A percentile compares a stretch with the other conserved stretches of the same genome.
Conservation (phyloP, 2,888 invertebrate genomes). For the Andrena flavipes region DNA sequence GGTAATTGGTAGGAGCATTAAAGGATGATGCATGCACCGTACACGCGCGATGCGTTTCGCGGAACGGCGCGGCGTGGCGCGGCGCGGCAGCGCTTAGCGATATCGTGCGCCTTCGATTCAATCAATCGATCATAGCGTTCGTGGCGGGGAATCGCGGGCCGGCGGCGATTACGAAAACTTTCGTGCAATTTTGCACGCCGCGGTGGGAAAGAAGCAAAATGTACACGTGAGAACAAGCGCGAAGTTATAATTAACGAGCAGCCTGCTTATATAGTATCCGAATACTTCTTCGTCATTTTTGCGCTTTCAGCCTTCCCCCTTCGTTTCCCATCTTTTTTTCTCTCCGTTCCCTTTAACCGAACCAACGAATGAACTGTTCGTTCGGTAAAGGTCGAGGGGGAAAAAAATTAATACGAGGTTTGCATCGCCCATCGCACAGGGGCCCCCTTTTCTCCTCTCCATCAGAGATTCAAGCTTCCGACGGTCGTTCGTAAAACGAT, state of each 20-base stretch:
- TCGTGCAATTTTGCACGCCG: slow-evolving; percentile 36
- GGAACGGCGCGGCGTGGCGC: slow-evolving; percentile 1
- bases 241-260: slow-evolving; percentile 56
- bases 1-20: slow-evolving; percentile 39
- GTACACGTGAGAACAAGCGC: slow-evolving; percentile 51
- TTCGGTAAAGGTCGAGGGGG: slow-evolving; percentile 34
- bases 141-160: slow-evolving; percentile 2
- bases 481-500: slow-evolving; percentile 32
- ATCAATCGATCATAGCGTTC: slow-evolving; percentile 40
- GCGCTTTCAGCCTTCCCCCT: slow-evolving; percentile 32
- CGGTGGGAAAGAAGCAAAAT: slow-evolving; percentile 36
- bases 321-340: slow-evolving; percentile 36
- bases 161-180: slow-evolving; percentile 36
- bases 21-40: slow-evolving; percentile 27
- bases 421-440: slow-evolving; percentile 28
- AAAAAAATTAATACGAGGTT: slow-evolving; percentile 50
- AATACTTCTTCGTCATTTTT: slow-evolving; percentile 52
- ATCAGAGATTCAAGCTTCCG: slow-evolving; percentile 41
- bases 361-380: slow-evolving; percentile 44
- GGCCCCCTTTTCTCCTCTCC: slow-evolving; percentile 23
- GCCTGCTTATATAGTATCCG: slow-evolving; percentile 37
- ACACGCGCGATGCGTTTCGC: slow-evolving; percentile 2
- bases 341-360: slow-evolving; percentile 17
- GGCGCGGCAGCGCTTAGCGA: slow-evolving; percentile 10
- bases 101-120: slow-evolving; percentile 51